Evolutionary conservation across 92 coral and sea anemone genomes (phyloP).

Genomic region (Galaxea fascicularis): DNA sequence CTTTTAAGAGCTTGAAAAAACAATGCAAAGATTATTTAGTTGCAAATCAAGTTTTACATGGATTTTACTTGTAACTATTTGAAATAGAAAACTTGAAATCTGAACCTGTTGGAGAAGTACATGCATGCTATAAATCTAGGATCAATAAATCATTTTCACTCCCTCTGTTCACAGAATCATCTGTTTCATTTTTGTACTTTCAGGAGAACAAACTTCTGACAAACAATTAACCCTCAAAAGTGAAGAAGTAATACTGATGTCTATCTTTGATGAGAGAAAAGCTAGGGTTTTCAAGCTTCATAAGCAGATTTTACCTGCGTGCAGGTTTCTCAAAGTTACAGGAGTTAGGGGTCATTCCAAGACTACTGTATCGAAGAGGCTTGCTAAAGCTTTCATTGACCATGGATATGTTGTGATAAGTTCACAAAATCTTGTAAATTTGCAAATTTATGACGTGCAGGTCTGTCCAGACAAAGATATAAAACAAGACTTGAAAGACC

Average conservation of each 20-base stretch:
- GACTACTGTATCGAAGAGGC: conserved; percentile 33
- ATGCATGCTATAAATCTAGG: too few species aligned
- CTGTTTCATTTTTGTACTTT: conserved; percentile 14
- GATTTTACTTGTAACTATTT: too few species aligned
- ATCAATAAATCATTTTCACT: not conserved
- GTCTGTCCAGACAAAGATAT: conserved; percentile 23
- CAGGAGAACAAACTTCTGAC: conserved; percentile 1
- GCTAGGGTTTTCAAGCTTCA: conserved; percentile 49
- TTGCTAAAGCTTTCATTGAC: conserved; percentile 43
- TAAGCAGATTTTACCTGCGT: conserved; percentile 43
- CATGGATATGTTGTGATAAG: conserved; percentile 19
- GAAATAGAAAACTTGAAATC: too few species aligned
- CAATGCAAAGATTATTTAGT: too few species aligned
- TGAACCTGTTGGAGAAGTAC: too few species aligned
- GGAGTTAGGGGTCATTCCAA: conserved; percentile 48
- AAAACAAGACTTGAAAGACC: conserved; percentile 16
- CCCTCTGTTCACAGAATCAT: conserved; percentile 15
- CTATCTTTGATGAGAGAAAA: conserved; percentile 39
- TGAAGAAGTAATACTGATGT: conserved; percentile 49
- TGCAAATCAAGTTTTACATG: too few species aligned
- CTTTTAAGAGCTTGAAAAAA: too few species aligned
- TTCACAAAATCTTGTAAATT: conserved; percentile 25
- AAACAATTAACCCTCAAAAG: conserved; percentile 38
- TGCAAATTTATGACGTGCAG: conserved; percentile 2
- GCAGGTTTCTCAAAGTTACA: conserved; percentile 52